These are phyloP conservation scores for Seira sanloemensis DNA, from an alignment of 2,888 invertebrate species.

Conservation along the genomic window DNA sequence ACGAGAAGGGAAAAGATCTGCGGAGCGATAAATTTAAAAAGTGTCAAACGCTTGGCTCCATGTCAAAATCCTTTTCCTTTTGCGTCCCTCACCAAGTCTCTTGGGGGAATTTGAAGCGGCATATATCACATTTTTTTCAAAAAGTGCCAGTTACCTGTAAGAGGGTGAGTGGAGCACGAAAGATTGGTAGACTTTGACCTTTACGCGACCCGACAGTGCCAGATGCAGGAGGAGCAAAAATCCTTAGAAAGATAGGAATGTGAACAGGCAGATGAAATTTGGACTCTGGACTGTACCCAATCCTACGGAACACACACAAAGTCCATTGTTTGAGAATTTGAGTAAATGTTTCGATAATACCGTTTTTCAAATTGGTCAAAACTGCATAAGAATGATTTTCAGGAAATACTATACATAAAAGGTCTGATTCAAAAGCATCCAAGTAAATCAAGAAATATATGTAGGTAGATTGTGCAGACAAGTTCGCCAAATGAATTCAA, in stretches of 20 bases:
- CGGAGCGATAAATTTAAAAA: slow-evolving; percentile 58
- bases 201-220: slow-evolving; percentile 3
- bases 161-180: background rate
- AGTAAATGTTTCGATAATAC: slow-evolving; percentile 54
- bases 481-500: too few relatives aligned
- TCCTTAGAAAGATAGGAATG: too few relatives aligned
- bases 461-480: too few relatives aligned
- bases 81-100: slow-evolving; percentile 14
- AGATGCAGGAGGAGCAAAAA: background rate
- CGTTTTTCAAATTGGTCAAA: slow-evolving; percentile 23
- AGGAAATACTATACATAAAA: background rate
- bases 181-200: slow-evolving; percentile 10
- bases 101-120: slow-evolving; percentile 15
- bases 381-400: slow-evolving; percentile 39
- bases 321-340: slow-evolving; percentile 25
- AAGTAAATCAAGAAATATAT: too few relatives aligned
- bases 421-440: too few relatives aligned
- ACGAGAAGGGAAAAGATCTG: slow-evolving; percentile 31
- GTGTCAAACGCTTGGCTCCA: slow-evolving; percentile 56
- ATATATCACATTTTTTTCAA: slow-evolving; percentile 14
- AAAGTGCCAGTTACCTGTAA: background rate
- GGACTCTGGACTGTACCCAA: too few relatives aligned
- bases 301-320: background rate
- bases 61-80: slow-evolving; percentile 39
- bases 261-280: too few relatives aligned